Evolutionary conservation across 2,113 vertebrate species (phyloP).

Genomic region (Nannospalax galili): DNA sequence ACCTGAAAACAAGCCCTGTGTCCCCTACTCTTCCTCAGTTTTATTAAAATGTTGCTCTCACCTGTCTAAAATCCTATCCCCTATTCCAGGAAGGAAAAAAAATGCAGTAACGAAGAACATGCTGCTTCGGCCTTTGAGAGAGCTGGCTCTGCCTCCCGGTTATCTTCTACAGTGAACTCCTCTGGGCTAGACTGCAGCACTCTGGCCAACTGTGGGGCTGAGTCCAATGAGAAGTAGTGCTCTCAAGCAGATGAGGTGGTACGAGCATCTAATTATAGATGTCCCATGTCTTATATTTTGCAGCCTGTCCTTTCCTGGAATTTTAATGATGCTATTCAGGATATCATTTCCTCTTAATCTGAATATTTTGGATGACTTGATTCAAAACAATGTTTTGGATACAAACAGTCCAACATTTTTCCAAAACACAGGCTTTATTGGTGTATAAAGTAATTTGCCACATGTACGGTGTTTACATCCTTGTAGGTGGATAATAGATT

Average conservation of each 20-base stretch:
- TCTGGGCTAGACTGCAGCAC: neutral
- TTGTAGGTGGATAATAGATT: constrained; percentile 83
- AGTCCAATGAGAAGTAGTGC: neutral
- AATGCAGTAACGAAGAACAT: neutral
- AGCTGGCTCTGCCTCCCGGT: neutral
- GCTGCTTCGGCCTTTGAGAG: neutral
- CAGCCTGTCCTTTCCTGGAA: constrained; percentile 47
- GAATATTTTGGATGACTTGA: constrained; percentile 63
- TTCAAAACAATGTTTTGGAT: constrained; percentile 72
- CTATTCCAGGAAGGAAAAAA: neutral
- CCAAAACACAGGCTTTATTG: constrained; percentile 77
- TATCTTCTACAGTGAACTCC: neutral
- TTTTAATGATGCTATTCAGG: constrained; percentile 55
- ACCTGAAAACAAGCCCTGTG: neutral
- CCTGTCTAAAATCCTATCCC: neutral
- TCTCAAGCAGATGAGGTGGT: neutral
- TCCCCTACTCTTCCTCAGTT: neutral
- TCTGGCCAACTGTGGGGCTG: neutral
- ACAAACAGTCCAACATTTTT: constrained; percentile 74
- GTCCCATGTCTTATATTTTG: constrained; percentile 13
- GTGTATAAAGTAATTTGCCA: constrained; percentile 73
- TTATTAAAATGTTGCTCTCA: neutral
- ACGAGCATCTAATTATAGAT: constrained; percentile 57
- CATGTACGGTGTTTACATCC: constrained; percentile 75
- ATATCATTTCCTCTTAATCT: constrained; percentile 54